Evolutionary conservation across 2,113 vertebrate species (phyloP).

Genomic region (Ginglymostoma cirratum): DNA sequence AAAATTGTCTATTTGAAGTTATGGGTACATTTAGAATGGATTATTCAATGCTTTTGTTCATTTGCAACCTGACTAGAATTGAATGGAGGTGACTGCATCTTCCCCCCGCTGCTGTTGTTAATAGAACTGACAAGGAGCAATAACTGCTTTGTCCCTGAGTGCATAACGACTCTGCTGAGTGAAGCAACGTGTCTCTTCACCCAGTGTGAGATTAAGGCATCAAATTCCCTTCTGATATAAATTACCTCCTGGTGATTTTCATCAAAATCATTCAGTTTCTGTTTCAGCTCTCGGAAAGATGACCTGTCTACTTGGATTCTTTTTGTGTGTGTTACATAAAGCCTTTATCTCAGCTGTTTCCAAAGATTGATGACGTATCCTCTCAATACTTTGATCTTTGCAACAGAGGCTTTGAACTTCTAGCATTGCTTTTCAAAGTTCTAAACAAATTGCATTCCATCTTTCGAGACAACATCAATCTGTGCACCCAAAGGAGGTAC

Average conservation of each 20-base stretch:
- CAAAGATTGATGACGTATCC: neutral
- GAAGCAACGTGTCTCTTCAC: neutral
- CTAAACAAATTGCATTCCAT: neutral
- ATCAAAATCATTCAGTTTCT: neutral
- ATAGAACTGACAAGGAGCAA: neutral
- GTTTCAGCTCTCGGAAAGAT: neutral
- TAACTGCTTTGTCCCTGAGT: neutral
- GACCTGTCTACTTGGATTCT: neutral
- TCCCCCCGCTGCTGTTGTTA: neutral
- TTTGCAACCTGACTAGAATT: neutral
- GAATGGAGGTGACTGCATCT: neutral
- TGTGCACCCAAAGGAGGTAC: neutral
- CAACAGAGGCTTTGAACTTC: neutral
- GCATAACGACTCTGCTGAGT: conserved; percentile 15
- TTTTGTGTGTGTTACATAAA: neutral
- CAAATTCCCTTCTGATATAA: conserved; percentile 10
- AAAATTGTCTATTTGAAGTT: neutral
- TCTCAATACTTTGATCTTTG: neutral
- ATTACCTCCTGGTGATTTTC: conserved; percentile 8
- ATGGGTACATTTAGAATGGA: neutral
- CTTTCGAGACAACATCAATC: neutral
- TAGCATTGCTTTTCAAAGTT: neutral
- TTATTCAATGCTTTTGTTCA: neutral
- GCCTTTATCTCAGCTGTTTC: neutral
- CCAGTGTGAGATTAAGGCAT: conserved; percentile 17